Evolutionary conservation across 2,113 vertebrate species (phyloP), one percentile per base, ranked within the genome.

Genomic region (Balaenoptera acutorostrata): DNA sequence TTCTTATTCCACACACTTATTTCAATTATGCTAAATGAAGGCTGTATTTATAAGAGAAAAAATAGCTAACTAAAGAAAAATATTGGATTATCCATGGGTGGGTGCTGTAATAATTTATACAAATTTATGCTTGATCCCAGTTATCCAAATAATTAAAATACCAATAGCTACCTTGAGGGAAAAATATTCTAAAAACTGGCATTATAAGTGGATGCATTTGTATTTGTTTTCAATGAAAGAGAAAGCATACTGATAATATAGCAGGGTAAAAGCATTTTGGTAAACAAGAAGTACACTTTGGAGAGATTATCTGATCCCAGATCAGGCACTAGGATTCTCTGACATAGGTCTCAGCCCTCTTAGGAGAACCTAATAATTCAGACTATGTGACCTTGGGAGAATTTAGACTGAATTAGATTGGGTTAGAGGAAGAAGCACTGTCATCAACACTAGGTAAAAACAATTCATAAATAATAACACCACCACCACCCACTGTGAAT

Each of bases 1-100:
- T 77, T 72, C 36, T 81, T 82, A 41, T 69, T 92, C 41, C 66
- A 72, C 68, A 63, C 15, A 78, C 20, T 68, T 52, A 93, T 82
- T 94, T 96, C 36, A 93, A 64, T 95, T 95, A 83, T 63, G 29
- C 23, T 91, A 93, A 72, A 31, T 89, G 44, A 84, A 83, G 21
- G 25, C 46, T 95, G 0, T 39, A 71, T 75, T 93, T 94, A 94
- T 41, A 81, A 88, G 20, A 27, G 44, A 83, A 72, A 89, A 86
- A 88, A n/a, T 23, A 90, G 14, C 14, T 74, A 95, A 77, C 27
- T 46, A 63, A 44, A 75, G 36, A 92, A 95, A 82, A 90, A 66
- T 55, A 86, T 1, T 39, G 20, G 72, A 36, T 17, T 88, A 46
- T 31, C 23, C 13, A 77, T 52, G 13, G 12, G n/a, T 71, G 7